Evolutionary conservation across 2,797 vertebrate genomes (phyloP), one percentile per base, ranked within the genome.

Genomic region (Botia kubotai): DNA sequence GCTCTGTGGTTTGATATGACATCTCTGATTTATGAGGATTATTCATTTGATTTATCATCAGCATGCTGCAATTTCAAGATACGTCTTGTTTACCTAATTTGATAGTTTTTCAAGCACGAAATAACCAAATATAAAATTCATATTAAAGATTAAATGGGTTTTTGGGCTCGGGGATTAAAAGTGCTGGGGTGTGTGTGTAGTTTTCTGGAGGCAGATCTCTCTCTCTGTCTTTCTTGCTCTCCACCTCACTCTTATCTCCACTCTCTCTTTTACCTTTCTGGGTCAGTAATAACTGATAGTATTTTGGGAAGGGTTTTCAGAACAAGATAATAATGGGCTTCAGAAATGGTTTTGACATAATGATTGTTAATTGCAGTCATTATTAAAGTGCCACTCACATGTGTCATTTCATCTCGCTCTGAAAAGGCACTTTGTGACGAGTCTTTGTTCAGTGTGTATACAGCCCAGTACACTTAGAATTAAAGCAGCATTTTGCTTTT

Each of bases 321-420:
- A 67, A 53, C 39, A 62, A 21, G 55, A 75, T 68, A 58, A 80
- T 65, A 68, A 68, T 69, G 72, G 39, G 39, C 36, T 21, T 69
- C 26, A 69, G 65, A 75, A 81, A 69, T 58, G 72, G 43, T 74
- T 80, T 74, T 74, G 79, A 74, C 71, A 68, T 75, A 48, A 81
- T 75, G 55, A 60, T 74, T 81, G 63, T 52, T 81, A 69, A 81
- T 81, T 81, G 65, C 72, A 62, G 79, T 67, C 53, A 67, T 81
- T 75, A 69, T 62, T 69, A 26, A 62, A 50, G 52, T 75, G 79
- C 48, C 70, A 74, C 33, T 74, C 60, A 74, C 53, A 57, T 13
- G 50, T 72, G 79, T 75, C 72, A 67, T 57, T 33, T 52, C 5
- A 16, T 48, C 39, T 26, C 2, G 23, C 70, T 67, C 50, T 80